Evolutionary conservation across 2,888 invertebrate species (phyloP).

Genomic region (Hesperia comma): DNA sequence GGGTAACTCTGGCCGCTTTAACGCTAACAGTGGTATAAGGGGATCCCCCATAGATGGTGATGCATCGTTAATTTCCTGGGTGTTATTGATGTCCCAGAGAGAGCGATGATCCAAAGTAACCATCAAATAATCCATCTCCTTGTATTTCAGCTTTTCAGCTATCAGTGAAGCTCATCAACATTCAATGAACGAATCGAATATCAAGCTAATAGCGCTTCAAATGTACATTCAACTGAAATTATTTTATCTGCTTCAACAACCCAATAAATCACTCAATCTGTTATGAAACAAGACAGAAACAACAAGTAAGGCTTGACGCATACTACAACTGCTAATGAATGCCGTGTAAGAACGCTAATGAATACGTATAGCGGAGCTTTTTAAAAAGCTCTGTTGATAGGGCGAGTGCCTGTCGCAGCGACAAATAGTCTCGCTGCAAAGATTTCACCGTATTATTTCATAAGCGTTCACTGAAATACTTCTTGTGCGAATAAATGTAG

Average conservation of each 20-base stretch:
- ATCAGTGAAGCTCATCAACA: no score
- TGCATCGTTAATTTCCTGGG: no score
- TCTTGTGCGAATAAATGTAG: neutral
- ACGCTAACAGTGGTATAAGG: no score
- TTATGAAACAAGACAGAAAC: slow-evolving; percentile 18
- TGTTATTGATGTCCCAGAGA: no score
- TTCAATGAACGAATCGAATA: no score
- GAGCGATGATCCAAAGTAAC: no score
- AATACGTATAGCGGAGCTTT: slow-evolving; percentile 61
- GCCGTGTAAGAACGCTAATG: slow-evolving; percentile 64
- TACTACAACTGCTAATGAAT: slow-evolving; percentile 63
- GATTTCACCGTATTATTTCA: slow-evolving; percentile 32
- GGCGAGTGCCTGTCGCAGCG: slow-evolving; percentile 52
- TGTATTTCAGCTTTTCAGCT: no score
- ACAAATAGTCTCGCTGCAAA: slow-evolving; percentile 36
- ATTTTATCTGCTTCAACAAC: neutral
- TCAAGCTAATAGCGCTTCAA: no score
- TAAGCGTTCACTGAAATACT: slow-evolving; percentile 22
- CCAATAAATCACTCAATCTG: slow-evolving; percentile 2
- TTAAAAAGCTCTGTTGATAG: slow-evolving; percentile 65
- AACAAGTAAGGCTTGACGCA: slow-evolving; percentile 18
- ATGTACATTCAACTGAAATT: neutral
- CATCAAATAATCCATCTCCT: no score
- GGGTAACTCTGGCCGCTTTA: no score
- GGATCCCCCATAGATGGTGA: no score